phyloP scores from a whole-genome alignment of 2,888 invertebrate genomes.

The Furcula furcula region DNA sequence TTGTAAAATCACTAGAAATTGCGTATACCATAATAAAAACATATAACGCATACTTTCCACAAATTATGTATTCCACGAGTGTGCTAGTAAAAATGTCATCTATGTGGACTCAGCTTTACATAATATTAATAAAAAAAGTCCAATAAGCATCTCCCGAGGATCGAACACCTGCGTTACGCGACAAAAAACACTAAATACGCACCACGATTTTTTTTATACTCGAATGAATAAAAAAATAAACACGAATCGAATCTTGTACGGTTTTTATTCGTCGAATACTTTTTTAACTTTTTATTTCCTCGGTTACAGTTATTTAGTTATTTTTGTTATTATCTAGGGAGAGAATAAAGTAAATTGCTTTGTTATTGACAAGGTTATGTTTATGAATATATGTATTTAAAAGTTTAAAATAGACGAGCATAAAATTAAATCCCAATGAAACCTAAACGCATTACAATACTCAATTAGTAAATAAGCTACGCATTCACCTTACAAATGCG shows the following conservation, averaged over 20 bases:
- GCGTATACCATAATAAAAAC: too few relatives aligned
- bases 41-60: too few relatives aligned
- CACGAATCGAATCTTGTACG: slow-evolving; percentile 32
- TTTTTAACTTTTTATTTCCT: slow-evolving; percentile 5
- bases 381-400: too few relatives aligned
- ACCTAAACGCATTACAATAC: too few relatives aligned
- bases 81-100: too few relatives aligned
- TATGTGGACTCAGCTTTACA: slow-evolving; percentile 7
- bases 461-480: too few relatives aligned
- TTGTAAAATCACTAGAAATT: too few relatives aligned
- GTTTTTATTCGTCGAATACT: slow-evolving; percentile 15
- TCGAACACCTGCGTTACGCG: slow-evolving; percentile 70
- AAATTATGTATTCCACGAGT: too few relatives aligned
- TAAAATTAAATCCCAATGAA: too few relatives aligned
- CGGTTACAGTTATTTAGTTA: slow-evolving; percentile 3
- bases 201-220: slow-evolving; percentile 30
- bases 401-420: too few relatives aligned
- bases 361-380: too few relatives aligned
- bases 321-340: slow-evolving; percentile 2
- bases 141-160: slow-evolving; percentile 41
- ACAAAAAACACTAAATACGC: slow-evolving; percentile 49
- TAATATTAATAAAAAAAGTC: slow-evolving; percentile 31
- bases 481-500: too few relatives aligned
- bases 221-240: slow-evolving; percentile 37
- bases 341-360: neutral